Evolutionary conservation across 2,113 vertebrate species (phyloP), one percentile per base, ranked within the genome.

Genomic region (Equus quagga): DNA sequence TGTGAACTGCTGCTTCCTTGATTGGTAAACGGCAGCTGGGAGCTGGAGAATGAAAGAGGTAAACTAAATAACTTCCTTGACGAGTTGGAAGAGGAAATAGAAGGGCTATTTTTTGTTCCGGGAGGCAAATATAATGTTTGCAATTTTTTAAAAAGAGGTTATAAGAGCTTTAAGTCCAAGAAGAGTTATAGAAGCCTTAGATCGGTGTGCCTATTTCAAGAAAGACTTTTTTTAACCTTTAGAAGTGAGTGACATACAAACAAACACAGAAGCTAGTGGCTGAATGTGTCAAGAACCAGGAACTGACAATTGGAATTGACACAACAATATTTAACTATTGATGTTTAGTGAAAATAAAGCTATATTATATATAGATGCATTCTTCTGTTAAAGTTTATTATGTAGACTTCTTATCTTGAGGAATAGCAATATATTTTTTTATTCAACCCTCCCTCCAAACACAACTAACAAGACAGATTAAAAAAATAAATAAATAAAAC

Each of bases 71-170:
- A 49, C 15, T 92, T 44, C 11, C 41, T 73, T 21, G 2, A 13
- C 69, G 90, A 94, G 49, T 3, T 62, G 24, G 12, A 96, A 76
- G 56, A 75, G 56, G 78, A 96, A 85, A 72, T 64, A 93, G 24
- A 79, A 97, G 67, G 24, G n/a, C n/a, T 56, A 19, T 58, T 89
- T 70, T 62, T 92, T 78, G 41, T 75, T 89, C 70, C 54, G 8
- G 21, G 26, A 73, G 15, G n/a, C 75, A 56, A 92, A 72, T 46
- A 75, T 19, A 88, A 44, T 60, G 46, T 70, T 85, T 64, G 17
- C n/a, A 88, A 18, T n/a, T 21, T 65, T 78, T 83, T 17, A 12
- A 51, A 11, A 36, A 18, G 41, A 54, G 7, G 0, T 23, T 79
- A 3, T 82, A 49, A 31, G 67, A 62, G 14, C 24, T 86, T 79